Conservation (phyloP, 2,113 vertebrate species). For the Macquaria ambigua region DNA sequence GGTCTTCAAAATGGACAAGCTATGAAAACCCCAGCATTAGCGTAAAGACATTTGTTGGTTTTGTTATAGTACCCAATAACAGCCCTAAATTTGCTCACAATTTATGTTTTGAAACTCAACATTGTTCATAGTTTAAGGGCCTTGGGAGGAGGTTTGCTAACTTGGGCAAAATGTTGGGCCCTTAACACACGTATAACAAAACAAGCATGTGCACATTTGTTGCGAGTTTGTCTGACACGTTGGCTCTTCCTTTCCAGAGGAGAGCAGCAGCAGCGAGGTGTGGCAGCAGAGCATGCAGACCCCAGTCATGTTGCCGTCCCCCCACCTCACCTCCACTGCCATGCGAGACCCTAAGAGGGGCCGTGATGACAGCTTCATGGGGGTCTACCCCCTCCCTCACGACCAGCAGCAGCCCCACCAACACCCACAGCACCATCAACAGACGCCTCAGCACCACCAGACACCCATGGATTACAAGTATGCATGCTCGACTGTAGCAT, state of each 20-base stretch:
- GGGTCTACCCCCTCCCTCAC: conserved; percentile 93
- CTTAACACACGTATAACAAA: not conserved
- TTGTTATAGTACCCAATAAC: not conserved
- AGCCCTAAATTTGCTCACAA: not conserved
- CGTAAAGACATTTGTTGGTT: not conserved
- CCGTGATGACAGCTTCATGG: conserved; percentile 95
- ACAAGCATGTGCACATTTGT: not conserved
- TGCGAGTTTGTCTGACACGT: not conserved
- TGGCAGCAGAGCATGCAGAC: conserved; percentile 96
- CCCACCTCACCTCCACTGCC: conserved; percentile 96
- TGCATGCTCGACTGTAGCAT: conserved; percentile 31
- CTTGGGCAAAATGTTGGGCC: not conserved
- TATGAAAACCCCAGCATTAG: not conserved
- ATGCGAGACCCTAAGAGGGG: conserved; percentile 96
- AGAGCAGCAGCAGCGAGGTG: conserved; percentile 97
- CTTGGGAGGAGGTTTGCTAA: not conserved
- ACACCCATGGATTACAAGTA: conserved; percentile 98
- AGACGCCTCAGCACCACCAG: conserved; percentile 87
- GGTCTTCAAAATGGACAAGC: not conserved
- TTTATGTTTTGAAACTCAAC: conserved; percentile 13
- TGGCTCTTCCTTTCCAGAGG: conserved; percentile 86
- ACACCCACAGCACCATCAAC: conserved; percentile 85
- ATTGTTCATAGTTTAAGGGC: not conserved
- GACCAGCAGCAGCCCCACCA: conserved; percentile 88
- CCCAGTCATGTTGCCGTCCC: conserved; percentile 96